Conservation (phyloP, 92 coral and sea anemone species). For the Desmophyllum pertusum region DNA sequence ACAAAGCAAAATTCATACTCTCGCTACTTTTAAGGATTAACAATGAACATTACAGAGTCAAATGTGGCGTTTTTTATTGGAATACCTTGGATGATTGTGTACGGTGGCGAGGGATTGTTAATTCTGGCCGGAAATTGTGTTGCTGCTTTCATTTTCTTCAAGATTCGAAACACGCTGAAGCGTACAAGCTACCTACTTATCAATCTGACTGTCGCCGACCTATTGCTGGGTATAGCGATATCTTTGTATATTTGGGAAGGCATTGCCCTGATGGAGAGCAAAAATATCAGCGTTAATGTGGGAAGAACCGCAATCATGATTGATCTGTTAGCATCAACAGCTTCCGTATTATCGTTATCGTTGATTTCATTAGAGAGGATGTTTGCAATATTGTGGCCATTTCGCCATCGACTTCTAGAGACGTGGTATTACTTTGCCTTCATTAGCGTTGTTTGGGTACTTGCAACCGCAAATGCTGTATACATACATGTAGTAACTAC, state of each 20-base stretch:
- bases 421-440: constrained; percentile 2
- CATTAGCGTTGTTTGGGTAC: neutral
- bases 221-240: constrained; percentile 1
- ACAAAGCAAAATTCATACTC: too few relatives aligned
- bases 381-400: constrained; percentile 26
- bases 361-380: constrained; percentile 17
- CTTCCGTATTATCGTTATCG: constrained; percentile 4
- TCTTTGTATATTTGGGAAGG: neutral
- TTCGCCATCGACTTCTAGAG: constrained; percentile 16
- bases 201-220: constrained; percentile 9
- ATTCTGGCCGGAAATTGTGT: constrained; percentile 15
- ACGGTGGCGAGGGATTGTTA: neutral
- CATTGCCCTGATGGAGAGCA: neutral
- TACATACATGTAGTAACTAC: too few relatives aligned
- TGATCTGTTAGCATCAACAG: constrained; percentile 14
- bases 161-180: neutral
- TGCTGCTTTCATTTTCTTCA: constrained; percentile 8
- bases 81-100: constrained; percentile 1
- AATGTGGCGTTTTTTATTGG: neutral
- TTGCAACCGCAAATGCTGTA: neutral
- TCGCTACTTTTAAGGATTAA: too few relatives aligned
- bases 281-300: neutral
- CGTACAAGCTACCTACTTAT: constrained; percentile 19
- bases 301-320: neutral
- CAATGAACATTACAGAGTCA: neutral